Evolutionary conservation across 2,113 vertebrate species (phyloP), one percentile per base, ranked within the genome.

Genomic region (Petrocephalus microphthalmus): DNA sequence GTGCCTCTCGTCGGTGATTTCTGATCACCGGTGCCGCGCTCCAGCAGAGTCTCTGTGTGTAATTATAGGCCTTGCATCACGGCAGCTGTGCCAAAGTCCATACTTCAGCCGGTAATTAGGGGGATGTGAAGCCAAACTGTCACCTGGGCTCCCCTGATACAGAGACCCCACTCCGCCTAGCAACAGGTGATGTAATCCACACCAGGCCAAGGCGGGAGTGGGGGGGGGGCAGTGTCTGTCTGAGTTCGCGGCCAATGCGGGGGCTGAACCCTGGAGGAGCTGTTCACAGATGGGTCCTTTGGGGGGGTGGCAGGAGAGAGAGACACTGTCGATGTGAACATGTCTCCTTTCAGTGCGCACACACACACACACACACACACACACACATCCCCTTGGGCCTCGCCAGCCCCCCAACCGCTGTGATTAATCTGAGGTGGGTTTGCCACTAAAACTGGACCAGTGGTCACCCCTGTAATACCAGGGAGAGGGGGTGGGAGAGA

Each of bases 161-260:
- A 88, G 91, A 85, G 57, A 89, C 54, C 51, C 89, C 22, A 74
- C 91, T 91, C 92, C 90, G 90, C 93, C 91, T 86, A 67, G 93
- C 87, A 94, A 95, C 92, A 93, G 92, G 94, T 92, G 90, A 94
- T 87, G 89, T 93, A 93, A 92, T 90, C 78, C 87, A 92, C 91
- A 89, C 37, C 90, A 85, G 91, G 90, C 88, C 92, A 91, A 91
- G 92, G 92, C 87, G 92, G 42, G 37, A 17, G 94, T 91, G 92
- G n/a, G n/a, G 49, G 15, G 15, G 22, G 10, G 25, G 45, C 47
- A 82, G 64, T 88, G 56, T 87, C 81, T 91, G 85, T 87, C 84
- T 85, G 90, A 90, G 89, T 42, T n/a, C 86, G 85, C 86, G 90
- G 51, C 85, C 92, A 89, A 86, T 89, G 45, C 85, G 91, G 89